Evolutionary conservation across 2,797 vertebrate species (phyloP), one percentile per base, ranked within the genome.

Genomic region (Labroides dimidiatus): DNA sequence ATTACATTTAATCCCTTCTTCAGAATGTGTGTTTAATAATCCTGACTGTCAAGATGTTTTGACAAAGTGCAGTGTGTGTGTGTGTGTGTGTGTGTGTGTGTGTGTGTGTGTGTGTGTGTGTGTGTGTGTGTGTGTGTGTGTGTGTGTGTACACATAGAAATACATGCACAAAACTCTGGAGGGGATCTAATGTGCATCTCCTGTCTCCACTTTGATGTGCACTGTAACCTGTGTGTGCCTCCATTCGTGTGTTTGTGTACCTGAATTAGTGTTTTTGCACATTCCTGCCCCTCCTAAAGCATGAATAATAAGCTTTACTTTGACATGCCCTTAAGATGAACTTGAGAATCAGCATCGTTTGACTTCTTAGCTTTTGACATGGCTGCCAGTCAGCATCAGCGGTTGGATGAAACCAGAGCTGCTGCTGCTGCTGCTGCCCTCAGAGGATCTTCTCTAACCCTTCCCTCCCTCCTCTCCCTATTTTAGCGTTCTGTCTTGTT

Each of bases 311-410:
- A 86, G 89, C 87, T 90, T 83, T 78, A 76, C 75, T 77, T 78
- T 75, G 71, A 82, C 78, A 24, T 92, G 90, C 80, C 90, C 91
- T 78, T 57, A 77, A 87, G 84, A 89, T 93, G 89, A 93, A 90
- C 90, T 79, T 74, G 75, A 73, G 66, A 84, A 87, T 89, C 85
- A 82, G 64, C 82, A 77, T 82, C 61, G 72, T 88, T 84, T 88
- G 85, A 83, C 81, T 85, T 78, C 81, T 80, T 75, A 44, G 71
- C 72, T 90, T 90, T 85, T 91, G 91, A 91, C 89, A 84, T 71
- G 79, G 89, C 90, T 92, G 89, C 87, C 87, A 88, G 75, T 87
- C 87, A 90, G 52, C 78, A 84, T 88, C 88, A 91, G 82, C 42
- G 70, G 64, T 74, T 78, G 73, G 78, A 75, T 78, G 84, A 84